phyloP scores from a whole-genome alignment of 2,888 invertebrate genomes.

The Cantharis lateralis region DNA sequence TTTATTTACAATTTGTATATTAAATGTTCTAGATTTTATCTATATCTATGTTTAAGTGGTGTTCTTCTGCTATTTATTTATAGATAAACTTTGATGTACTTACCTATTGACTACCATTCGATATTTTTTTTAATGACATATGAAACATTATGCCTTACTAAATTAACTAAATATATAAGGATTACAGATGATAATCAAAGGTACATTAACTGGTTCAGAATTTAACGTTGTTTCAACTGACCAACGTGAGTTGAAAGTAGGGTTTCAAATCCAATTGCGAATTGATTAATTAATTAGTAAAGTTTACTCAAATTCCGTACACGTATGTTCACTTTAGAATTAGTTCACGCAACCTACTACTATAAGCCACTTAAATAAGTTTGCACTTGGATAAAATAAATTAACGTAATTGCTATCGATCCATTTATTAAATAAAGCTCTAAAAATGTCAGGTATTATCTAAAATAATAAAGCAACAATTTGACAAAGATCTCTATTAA shows the following conservation, averaged over 20 bases:
- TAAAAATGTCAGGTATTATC: neutral
- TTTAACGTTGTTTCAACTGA: conserved; percentile 1
- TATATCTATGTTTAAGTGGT: too few relatives aligned
- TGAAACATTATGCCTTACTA: neutral
- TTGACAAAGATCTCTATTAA: neutral
- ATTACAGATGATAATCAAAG: conserved; percentile 5
- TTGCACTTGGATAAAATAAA: neutral
- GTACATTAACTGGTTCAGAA: conserved; percentile 10
- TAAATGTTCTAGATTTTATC: too few relatives aligned
- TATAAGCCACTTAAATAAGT: conserved; percentile 17
- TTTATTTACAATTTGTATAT: too few relatives aligned
- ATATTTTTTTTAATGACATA: neutral
- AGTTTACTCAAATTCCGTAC: conserved; percentile 34
- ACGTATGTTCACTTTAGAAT: conserved; percentile 41
- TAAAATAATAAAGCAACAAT: neutral
- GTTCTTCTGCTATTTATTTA: too few relatives aligned
- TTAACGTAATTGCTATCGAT: neutral
- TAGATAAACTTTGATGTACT: too few relatives aligned
- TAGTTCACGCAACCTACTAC: conserved; percentile 30
- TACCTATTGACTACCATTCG: too few relatives aligned
- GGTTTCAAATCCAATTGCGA: conserved; percentile 13
- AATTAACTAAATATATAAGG: neutral
- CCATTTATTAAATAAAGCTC: neutral
- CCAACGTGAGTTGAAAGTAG: conserved; percentile 2
- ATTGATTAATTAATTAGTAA: conserved; percentile 40